Conservation (phyloP, 2,888 invertebrate genomes). For the Macrophya alboannulata region DNA sequence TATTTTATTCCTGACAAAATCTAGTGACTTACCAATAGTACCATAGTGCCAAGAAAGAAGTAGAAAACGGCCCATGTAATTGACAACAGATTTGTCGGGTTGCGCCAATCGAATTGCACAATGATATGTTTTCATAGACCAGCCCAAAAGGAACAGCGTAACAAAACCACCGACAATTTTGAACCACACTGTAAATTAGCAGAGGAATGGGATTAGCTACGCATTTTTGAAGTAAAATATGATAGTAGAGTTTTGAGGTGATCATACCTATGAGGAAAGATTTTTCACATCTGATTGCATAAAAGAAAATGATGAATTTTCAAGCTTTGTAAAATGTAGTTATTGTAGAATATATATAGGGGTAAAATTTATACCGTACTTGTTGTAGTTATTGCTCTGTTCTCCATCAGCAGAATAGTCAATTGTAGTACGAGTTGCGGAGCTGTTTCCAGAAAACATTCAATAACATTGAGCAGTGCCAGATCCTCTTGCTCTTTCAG, state of each 20-base stretch:
- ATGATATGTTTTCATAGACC: conserved; percentile 92
- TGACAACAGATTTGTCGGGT: conserved; percentile 87
- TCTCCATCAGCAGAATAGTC: conserved; percentile 83
- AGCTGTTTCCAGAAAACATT: conserved; percentile 89
- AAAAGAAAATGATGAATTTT: not conserved
- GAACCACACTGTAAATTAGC: conserved; percentile 10
- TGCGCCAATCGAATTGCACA: conserved; percentile 88
- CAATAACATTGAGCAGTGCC: conserved; percentile 86
- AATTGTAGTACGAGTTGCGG: conserved; percentile 88
- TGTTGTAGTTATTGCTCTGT: conserved; percentile 78
- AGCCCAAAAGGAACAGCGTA: conserved; percentile 84
- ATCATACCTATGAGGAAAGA: not conserved
- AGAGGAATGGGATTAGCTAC: not conserved
- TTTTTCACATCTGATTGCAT: not conserved
- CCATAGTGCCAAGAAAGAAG: conserved; percentile 25
- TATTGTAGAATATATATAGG: not conserved
- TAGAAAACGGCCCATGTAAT: conserved; percentile 54
- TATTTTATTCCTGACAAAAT: conserved; percentile 51
- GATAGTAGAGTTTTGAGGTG: not conserved
- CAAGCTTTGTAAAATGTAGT: not conserved
- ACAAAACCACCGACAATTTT: not conserved
- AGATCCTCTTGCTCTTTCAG: conserved; percentile 89
- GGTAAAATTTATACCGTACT: not conserved
- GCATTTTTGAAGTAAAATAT: not conserved
- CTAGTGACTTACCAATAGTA: conserved; percentile 48